Evolutionary conservation across 2,797 vertebrate genomes (phyloP).

Genomic region (Falco biarmicus): DNA sequence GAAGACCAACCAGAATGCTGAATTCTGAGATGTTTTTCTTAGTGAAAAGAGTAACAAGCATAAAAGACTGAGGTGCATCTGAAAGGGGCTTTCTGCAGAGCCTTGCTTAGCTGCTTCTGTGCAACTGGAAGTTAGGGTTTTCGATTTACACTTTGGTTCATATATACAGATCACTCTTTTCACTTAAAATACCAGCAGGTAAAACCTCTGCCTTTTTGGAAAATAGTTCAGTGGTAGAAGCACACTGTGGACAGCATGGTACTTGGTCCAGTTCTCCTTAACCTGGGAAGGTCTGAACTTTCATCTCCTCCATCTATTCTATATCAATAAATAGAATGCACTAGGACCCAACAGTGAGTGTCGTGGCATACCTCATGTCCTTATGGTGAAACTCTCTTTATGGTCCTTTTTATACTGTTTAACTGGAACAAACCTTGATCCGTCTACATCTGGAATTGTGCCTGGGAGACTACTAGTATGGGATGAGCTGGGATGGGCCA

Average conservation of each 20-base stretch:
- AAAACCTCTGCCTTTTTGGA: not conserved
- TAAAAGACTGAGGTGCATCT: not conserved
- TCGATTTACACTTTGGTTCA: not conserved
- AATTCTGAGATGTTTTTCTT: not conserved
- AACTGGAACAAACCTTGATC: not conserved
- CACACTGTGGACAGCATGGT: not conserved
- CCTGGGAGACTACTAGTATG: not conserved
- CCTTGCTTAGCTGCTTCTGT: not conserved
- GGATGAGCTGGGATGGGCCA: not conserved
- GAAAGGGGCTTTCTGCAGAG: not conserved
- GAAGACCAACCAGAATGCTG: not conserved
- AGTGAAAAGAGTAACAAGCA: not conserved
- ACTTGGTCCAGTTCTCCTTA: not conserved
- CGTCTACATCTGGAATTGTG: accelerated
- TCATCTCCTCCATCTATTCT: not conserved
- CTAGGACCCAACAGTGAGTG: not conserved
- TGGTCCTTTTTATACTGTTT: not conserved
- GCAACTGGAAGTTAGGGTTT: not conserved
- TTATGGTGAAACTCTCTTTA: not conserved
- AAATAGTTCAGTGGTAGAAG: not conserved
- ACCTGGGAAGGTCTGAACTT: not conserved
- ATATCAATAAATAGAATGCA: not conserved
- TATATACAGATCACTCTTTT: not conserved
- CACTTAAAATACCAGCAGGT: not conserved
- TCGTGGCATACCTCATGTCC: not conserved